Base-by-base conservation (phyloP, 2,888 invertebrate genomes). In the Pocota personata region DNA sequence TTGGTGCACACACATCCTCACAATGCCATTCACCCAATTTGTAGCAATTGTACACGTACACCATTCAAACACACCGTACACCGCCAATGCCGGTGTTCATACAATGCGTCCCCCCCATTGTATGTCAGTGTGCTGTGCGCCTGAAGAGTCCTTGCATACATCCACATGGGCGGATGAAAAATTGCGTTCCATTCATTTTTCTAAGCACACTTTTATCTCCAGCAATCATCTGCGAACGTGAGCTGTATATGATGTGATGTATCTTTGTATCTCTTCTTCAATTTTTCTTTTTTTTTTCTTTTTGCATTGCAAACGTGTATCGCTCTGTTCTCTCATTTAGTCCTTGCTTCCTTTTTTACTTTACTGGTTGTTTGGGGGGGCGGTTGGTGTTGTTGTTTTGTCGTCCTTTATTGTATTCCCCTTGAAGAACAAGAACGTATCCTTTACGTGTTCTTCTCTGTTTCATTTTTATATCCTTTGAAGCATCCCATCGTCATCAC, bases 151-250 rank as follows among this genome's bases (percentile, higher is more conserved):
- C 71, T 30, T 60, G 66, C 14, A 19, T 19, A 19, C 27, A 37
- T 40, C 66, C 60, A 32, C 19, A 43, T 50, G 50, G 71, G 71
- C 24, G 48, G 58, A 80, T 80, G 84, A 84, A 84, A 84, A 80
- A 84, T 84, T 84, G 84, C 84, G 84, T 84, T 80, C 80, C 84
- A 84, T 84, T 84, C 84, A 84, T 84, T 84, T 80, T 80, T 80
- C 84, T 84, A 84, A 84, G 84, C 84, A 84, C 84, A 84, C 79
- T 84, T 84, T 84, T 84, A 80, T 84, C 84, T 84, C 35, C 71
- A 80, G 80, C 84, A 84, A 84, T 84, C 84, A 84, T 84, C 84
- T 84, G 75, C 80, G 84, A 84, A 84, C 84, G 84, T 84, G 84
- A 80, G 79, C 69, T 75, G 75, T 79, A 37, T 84, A 62, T 71